Conservation (phyloP, 2,888 invertebrate species). For the Scaptomyza caliginosa region DNA sequence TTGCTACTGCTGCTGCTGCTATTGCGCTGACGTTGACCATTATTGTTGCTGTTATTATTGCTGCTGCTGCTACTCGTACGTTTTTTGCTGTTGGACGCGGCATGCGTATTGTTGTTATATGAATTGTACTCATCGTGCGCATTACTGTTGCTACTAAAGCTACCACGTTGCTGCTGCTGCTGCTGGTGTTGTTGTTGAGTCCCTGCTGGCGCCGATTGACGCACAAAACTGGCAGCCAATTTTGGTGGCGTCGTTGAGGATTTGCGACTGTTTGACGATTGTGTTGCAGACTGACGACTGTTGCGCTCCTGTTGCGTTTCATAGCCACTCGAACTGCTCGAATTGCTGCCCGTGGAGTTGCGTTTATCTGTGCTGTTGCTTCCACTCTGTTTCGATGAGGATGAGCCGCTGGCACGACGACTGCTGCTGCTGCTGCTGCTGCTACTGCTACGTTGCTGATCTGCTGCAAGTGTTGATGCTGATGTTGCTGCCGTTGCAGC, state of each 20-base stretch:
- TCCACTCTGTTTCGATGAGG: constrained; percentile 44
- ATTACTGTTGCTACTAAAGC: constrained; percentile 49
- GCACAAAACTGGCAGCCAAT: constrained; percentile 60
- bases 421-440: constrained; percentile 37
- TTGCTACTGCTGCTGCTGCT: constrained; percentile 42
- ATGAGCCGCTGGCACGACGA: constrained; percentile 46
- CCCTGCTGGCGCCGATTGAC: constrained; percentile 35
- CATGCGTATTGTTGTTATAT: constrained; percentile 64
- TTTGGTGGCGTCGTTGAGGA: constrained; percentile 70
- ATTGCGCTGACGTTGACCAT: constrained; percentile 47
- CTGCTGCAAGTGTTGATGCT: constrained; percentile 13
- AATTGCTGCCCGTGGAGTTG: constrained; percentile 68
- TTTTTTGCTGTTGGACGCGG: constrained; percentile 65
- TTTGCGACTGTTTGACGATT: constrained; percentile 44
- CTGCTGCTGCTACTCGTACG: constrained; percentile 61
- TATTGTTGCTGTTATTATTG: constrained; percentile 29
- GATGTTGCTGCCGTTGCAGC: constrained; percentile 38
- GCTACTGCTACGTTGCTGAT: constrained; percentile 45
- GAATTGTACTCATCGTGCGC: constrained; percentile 63
- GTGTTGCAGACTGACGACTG: constrained; percentile 36
- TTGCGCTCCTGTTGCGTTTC: constrained; percentile 62
- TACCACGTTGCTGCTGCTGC: constrained; percentile 36
- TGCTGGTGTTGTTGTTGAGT: constrained; percentile 38
- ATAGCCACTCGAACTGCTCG: constrained; percentile 64
- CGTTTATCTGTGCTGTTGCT: constrained; percentile 65